Evolutionary conservation across 1,140 invertebrate genomes (phyloP), one percentile per base, ranked within the genome.

Genomic region (Coboldia fuscipes): DNA sequence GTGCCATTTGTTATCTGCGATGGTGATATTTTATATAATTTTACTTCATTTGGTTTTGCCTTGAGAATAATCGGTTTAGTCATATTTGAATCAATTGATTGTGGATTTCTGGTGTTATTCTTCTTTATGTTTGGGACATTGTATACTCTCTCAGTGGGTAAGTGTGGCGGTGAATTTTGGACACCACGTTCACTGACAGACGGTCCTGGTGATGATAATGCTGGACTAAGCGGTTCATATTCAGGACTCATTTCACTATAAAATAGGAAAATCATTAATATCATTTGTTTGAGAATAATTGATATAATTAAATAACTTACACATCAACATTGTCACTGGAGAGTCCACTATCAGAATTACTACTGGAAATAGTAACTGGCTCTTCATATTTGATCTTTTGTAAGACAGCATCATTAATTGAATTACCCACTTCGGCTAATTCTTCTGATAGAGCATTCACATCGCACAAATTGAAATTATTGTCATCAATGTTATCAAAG

Each of bases 251-350:
- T 35, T 18, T 41, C 22, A 31, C 26, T 31, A 34, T 35, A 31
- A 36, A 24, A 39, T 33, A 24, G 20, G 15, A 20, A 34, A 36
- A 28, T 32, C 19, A 32, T 33, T 38, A 24, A 18, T 19, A n/a
- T 10, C 12, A 19, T 30, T 7, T 14, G 13, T 9, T 12, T 19
- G 12, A 22, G 17, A 39, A 15, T 37, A 9, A 13, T 17, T n/a
- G 20, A 22, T 21, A 37, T 30, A 7, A 32, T 16, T 8, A 19
- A n/a, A 20, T 30, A 4, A 58, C 57, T 60, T 41, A 61, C 60
- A 60, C 50, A 43, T 63, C 59, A 17, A 56, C 51, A 32, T 50
- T 57, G 40, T 62, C 61, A 40, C 56, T 61, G 2, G 61, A 63
- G 3, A 61, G 38, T 29, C 61, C 60, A 40, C 60, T 62, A 37